A percentile compares a stretch with the other conserved stretches of the same genome.
These are phyloP conservation scores for Agapornis roseicollis DNA, from an alignment of 2,113 vertebrate genomes.

Conservation along the genomic window DNA sequence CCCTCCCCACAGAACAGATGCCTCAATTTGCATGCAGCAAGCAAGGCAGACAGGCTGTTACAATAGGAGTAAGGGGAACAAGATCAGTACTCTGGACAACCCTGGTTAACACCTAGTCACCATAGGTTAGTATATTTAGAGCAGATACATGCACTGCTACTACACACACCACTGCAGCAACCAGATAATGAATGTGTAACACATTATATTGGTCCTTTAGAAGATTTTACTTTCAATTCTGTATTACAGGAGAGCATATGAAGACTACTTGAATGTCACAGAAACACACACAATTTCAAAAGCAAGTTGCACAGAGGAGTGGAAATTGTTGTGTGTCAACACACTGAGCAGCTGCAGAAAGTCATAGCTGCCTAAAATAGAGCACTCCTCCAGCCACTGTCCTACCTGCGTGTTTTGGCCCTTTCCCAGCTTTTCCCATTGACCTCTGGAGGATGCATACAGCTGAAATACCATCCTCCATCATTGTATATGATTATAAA, in stretches of 20 bases:
- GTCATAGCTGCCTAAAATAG: not conserved
- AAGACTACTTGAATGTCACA: not conserved
- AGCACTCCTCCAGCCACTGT: not conserved
- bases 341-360: not conserved
- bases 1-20: not conserved
- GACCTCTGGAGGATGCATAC: not conserved
- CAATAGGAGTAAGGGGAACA: not conserved
- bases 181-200: accelerated
- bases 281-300: not conserved
- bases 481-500: not conserved
- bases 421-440: not conserved
- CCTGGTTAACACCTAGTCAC: not conserved
- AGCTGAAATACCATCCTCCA: not conserved
- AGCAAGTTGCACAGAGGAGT: not conserved
- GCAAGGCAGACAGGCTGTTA: not conserved
- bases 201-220: accelerated
- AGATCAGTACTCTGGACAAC: not conserved
- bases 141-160: not conserved
- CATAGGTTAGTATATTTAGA: not conserved
- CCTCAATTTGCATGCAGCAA: not conserved
- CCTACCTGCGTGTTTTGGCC: not conserved
- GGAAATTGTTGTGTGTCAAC: not conserved
- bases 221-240: not conserved
- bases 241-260: not conserved
- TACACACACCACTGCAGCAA: not conserved